A percentile compares a stretch with the other conserved stretches of the same genome.
These are phyloP conservation scores for Motacilla alba DNA, from an alignment of 2,113 vertebrate species.

Conservation along the genomic window DNA sequence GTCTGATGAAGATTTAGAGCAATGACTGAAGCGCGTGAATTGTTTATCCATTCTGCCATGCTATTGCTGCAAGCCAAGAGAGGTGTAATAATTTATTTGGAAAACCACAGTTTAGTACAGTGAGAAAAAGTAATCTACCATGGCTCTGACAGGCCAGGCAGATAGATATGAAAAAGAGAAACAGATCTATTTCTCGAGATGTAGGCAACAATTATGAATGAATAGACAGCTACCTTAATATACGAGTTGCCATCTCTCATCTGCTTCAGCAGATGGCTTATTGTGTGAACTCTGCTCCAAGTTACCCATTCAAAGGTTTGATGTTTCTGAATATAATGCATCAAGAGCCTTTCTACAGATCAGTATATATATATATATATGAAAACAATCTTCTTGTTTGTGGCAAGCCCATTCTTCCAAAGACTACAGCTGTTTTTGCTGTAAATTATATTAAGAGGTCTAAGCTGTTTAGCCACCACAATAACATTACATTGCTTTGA, in stretches of 20 bases:
- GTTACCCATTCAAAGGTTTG: background rate
- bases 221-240: background rate
- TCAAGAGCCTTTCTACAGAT: background rate
- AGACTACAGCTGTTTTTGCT: background rate
- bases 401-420: background rate
- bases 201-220: constrained; percentile 41
- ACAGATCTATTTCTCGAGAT: constrained; percentile 45
- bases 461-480: background rate
- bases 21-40: constrained; percentile 17
- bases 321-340: background rate
- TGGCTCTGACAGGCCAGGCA: constrained; percentile 36
- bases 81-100: constrained; percentile 68
- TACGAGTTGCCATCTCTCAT: background rate
- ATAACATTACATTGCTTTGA: background rate
- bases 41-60: constrained; percentile 57
- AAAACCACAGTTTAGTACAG: constrained; percentile 60
- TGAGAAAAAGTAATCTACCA: constrained; percentile 52
- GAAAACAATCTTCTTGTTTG: background rate
- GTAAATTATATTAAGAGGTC: background rate
- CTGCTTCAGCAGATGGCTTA: background rate
- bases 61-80: constrained; percentile 46
- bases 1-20: constrained; percentile 62
- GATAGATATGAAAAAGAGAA: constrained; percentile 65
- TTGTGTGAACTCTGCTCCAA: background rate
- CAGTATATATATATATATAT: background rate